Evolutionary conservation across 2,888 invertebrate species (phyloP).

Genomic region (Timandra comae): DNA sequence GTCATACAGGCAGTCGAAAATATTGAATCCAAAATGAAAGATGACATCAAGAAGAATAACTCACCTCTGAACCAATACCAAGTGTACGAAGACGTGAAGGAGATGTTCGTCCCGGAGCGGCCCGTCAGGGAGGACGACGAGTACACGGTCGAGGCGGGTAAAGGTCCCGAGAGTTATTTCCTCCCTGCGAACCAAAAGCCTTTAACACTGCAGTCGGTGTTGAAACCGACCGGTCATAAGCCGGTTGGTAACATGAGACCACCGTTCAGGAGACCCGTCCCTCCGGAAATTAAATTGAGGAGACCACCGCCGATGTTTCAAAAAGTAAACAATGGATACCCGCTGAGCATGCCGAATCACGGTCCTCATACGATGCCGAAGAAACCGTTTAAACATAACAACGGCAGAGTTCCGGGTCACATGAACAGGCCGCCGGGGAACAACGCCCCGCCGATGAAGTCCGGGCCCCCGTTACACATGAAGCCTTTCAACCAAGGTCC

Average conservation of each 20-base stretch:
- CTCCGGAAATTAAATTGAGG: constrained; percentile 67
- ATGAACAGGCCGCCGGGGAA: constrained; percentile 38
- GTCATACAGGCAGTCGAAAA: constrained; percentile 64
- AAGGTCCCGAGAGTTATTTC: constrained; percentile 47
- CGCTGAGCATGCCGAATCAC: constrained; percentile 53
- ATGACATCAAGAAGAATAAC: constrained; percentile 40
- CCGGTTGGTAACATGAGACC: constrained; percentile 47
- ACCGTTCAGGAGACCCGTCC: constrained; percentile 56
- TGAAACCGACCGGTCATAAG: constrained; percentile 51
- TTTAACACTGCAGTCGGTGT: constrained; percentile 61
- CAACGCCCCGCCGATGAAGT: constrained; percentile 50
- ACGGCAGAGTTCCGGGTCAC: constrained; percentile 35
- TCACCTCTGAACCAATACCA: constrained; percentile 44
- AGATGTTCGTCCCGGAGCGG: constrained; percentile 46
- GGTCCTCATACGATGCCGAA: constrained; percentile 38
- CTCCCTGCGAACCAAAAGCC: constrained; percentile 59
- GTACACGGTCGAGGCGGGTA: constrained; percentile 47
- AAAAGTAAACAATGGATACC: constrained; percentile 47
- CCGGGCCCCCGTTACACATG: constrained; percentile 37
- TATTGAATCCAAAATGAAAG: constrained; percentile 54
- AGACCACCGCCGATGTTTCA: constrained; percentile 44
- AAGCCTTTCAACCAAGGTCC: constrained; percentile 24
- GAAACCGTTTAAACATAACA: constrained; percentile 38
- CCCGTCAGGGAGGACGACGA: constrained; percentile 59
- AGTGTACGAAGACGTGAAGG: constrained; percentile 54